Conservation (phyloP, 1,140 invertebrate genomes). For the Penaeus chinensis region DNA sequence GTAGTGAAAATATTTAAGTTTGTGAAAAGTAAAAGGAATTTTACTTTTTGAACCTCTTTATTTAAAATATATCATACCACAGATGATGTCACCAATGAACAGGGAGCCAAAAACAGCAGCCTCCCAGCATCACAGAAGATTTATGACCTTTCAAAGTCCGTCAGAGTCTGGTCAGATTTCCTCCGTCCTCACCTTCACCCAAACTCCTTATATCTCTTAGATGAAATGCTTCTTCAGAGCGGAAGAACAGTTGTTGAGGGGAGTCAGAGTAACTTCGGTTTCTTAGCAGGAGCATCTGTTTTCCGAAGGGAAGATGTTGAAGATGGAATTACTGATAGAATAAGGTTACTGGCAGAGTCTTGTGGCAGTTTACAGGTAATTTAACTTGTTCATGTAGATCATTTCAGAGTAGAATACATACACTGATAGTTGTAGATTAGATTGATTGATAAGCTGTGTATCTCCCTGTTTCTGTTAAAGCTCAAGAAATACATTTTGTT, state of each 20-base stretch:
- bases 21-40: too few relatives aligned
- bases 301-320: slow-evolving; percentile 41
- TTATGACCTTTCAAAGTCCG: slow-evolving; percentile 40
- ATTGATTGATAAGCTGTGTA: too few relatives aligned
- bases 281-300: slow-evolving; percentile 19
- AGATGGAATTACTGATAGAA: slow-evolving; percentile 42
- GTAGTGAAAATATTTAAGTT: too few relatives aligned
- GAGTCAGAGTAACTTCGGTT: slow-evolving; percentile 16
- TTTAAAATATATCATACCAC: too few relatives aligned
- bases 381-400: background rate
- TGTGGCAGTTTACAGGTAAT: slow-evolving; percentile 42
- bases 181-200: slow-evolving; percentile 46
- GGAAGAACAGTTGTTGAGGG: slow-evolving; percentile 20
- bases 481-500: too few relatives aligned
- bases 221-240: background rate
- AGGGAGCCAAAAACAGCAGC: background rate
- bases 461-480: too few relatives aligned
- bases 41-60: too few relatives aligned
- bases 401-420: background rate
- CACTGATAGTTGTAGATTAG: too few relatives aligned
- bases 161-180: slow-evolving; percentile 51
- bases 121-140: slow-evolving; percentile 21
- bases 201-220: slow-evolving; percentile 31
- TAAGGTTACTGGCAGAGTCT: slow-evolving; percentile 42
- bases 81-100: too few relatives aligned